A percentile compares a stretch with the other conserved stretches of the same genome.
phyloP scores from a whole-genome alignment of 2,888 invertebrate genomes.

The Thereva nobilitata region DNA sequence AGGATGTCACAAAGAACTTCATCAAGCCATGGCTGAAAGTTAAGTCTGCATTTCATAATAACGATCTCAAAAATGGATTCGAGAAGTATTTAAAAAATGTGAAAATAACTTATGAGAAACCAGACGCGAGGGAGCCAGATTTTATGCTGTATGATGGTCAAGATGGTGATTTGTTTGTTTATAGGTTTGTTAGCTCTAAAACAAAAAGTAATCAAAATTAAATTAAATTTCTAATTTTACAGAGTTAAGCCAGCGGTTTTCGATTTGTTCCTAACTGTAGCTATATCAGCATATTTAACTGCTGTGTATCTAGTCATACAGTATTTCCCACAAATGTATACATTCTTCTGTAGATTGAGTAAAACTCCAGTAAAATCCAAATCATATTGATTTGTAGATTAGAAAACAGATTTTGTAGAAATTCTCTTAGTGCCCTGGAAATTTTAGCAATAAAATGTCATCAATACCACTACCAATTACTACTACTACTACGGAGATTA shows the following conservation, averaged over 20 bases:
- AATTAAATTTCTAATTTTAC: constrained; percentile 55
- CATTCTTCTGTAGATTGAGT: constrained; percentile 63
- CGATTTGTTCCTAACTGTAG: constrained; percentile 89
- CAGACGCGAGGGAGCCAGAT: constrained; percentile 90
- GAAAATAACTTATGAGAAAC: constrained; percentile 67
- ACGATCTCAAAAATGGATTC: constrained; percentile 72
- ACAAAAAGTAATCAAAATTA: background rate
- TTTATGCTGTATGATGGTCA: constrained; percentile 87
- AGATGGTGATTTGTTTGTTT: constrained; percentile 79
- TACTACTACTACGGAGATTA: too few species aligned
- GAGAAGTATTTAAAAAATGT: constrained; percentile 79
- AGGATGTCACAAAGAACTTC: constrained; percentile 76
- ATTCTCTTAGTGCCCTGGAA: too few species aligned
- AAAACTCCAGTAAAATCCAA: constrained; percentile 42
- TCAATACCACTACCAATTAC: too few species aligned
- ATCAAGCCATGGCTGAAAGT: constrained; percentile 77
- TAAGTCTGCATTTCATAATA: constrained; percentile 69
- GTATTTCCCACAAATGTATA: constrained; percentile 70
- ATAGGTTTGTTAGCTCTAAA: constrained; percentile 67
- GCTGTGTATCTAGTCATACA: constrained; percentile 81
- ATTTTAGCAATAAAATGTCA: too few species aligned
- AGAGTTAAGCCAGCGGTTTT: constrained; percentile 98
- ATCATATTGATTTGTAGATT: constrained; percentile 6
- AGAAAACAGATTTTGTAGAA: background rate
- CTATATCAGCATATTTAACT: constrained; percentile 83